phyloP scores from a whole-genome alignment of 1,140 invertebrate genomes.

The Papilio machaon region DNA sequence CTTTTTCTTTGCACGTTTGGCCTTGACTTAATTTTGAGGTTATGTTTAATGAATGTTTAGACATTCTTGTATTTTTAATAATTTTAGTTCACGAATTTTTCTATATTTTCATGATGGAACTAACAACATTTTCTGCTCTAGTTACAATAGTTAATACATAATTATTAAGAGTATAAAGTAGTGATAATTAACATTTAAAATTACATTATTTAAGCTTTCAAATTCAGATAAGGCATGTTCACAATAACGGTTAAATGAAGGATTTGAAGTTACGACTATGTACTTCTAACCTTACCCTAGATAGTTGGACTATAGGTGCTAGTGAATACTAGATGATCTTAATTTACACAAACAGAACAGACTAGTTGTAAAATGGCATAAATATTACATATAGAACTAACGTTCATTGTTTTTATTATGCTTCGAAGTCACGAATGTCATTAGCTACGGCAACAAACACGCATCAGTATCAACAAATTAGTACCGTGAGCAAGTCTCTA shows the following conservation, averaged over 20 bases:
- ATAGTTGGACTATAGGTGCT: neutral
- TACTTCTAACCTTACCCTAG: neutral
- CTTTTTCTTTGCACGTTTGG: neutral
- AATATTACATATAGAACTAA: conserved; percentile 18
- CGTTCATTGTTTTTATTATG: conserved; percentile 30
- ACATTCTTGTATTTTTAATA: neutral
- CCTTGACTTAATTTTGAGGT: neutral
- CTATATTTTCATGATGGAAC: neutral
- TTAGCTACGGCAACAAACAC: conserved; percentile 8
- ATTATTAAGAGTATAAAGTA: neutral
- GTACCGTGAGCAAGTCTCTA: neutral
- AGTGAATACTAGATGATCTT: neutral
- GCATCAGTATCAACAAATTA: conserved; percentile 21
- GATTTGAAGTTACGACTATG: neutral
- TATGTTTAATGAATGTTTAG: neutral
- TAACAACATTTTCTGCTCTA: neutral
- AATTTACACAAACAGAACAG: conserved; percentile 1
- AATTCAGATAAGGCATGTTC: neutral
- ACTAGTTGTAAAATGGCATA: neutral
- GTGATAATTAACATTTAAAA: neutral
- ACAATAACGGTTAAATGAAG: neutral
- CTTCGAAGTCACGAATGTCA: conserved; percentile 7
- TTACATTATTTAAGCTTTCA: too few species aligned
- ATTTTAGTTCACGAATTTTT: neutral
- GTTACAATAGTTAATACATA: neutral